Conservation (phyloP, 2,797 vertebrate genomes). For the Aulostomus chinensis region DNA sequence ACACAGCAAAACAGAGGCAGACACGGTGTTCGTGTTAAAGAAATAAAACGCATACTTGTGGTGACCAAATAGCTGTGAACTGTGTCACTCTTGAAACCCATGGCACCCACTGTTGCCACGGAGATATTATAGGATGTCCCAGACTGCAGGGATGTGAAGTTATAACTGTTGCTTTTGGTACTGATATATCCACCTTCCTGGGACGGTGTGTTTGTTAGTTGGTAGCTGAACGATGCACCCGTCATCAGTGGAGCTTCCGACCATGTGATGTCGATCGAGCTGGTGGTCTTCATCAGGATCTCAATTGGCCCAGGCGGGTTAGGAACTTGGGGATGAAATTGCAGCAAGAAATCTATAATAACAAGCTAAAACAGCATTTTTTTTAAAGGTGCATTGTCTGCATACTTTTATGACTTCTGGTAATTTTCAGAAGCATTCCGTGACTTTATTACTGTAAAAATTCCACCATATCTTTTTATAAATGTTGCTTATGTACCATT, state of each 20-base stretch:
- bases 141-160: slow-evolving; percentile 46
- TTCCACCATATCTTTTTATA: too few species aligned
- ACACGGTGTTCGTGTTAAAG: too few species aligned
- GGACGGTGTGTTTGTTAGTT: background rate
- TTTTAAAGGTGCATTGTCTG: too few species aligned
- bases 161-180: slow-evolving; percentile 5
- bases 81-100: slow-evolving; percentile 51
- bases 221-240: slow-evolving; percentile 41
- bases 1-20: background rate
- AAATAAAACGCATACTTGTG: slow-evolving; percentile 71
- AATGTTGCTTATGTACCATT: too few species aligned
- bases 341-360: background rate
- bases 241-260: slow-evolving; percentile 53
- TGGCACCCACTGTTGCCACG: slow-evolving; percentile 52
- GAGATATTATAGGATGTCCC: slow-evolving; percentile 73
- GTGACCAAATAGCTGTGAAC: slow-evolving; percentile 28
- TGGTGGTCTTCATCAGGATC: slow-evolving; percentile 32
- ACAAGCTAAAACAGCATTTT: too few species aligned
- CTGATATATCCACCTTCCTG: rapidly evolving
- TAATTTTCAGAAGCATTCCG: too few species aligned
- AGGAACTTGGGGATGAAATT: slow-evolving; percentile 57
- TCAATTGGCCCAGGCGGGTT: slow-evolving; percentile 67
- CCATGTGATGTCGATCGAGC: slow-evolving; percentile 60
- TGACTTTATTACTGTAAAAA: too few species aligned
- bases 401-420: too few species aligned